Evolutionary conservation across 2,888 invertebrate species (phyloP).

Genomic region (Orthonevra nobilis): DNA sequence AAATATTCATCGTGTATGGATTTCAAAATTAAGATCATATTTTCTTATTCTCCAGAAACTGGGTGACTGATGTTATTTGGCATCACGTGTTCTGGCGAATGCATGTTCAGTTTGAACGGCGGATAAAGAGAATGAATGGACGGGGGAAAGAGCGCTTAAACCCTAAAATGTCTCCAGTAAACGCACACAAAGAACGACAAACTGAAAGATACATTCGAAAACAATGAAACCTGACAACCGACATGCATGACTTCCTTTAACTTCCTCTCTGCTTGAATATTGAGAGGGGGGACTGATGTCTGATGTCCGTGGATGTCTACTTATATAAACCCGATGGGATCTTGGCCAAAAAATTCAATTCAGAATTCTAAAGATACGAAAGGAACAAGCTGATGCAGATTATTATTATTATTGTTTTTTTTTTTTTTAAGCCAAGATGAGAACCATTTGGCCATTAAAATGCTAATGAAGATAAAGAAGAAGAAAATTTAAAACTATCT

Average conservation of each 20-base stretch:
- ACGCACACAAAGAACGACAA: background rate
- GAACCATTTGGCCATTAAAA: constrained; percentile 48
- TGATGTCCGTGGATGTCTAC: background rate
- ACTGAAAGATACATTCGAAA: constrained; percentile 29
- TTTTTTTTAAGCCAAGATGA: constrained; percentile 33
- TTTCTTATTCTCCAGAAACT: constrained; percentile 9
- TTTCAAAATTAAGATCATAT: constrained; percentile 12
- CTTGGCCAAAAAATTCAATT: constrained; percentile 53
- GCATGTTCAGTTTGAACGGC: constrained; percentile 1
- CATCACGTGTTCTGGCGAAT: background rate
- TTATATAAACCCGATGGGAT: constrained; percentile 14
- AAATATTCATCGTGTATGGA: too few relatives aligned
- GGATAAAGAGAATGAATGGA: background rate
- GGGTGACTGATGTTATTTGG: constrained; percentile 20
- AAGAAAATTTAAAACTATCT: too few relatives aligned
- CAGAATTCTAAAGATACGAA: constrained; percentile 22
- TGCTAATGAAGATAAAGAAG: too few relatives aligned
- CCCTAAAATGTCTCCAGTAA: constrained; percentile 31
- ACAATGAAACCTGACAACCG: constrained; percentile 68
- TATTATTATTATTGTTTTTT: too few relatives aligned
- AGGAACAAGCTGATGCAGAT: too few relatives aligned
- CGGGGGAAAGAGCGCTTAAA: background rate
- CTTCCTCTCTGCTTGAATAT: constrained; percentile 46
- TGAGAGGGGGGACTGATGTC: constrained; percentile 23
- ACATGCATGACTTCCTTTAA: constrained; percentile 66